Conservation (phyloP, 2,113 vertebrate species). For the Anguilla japonica region DNA sequence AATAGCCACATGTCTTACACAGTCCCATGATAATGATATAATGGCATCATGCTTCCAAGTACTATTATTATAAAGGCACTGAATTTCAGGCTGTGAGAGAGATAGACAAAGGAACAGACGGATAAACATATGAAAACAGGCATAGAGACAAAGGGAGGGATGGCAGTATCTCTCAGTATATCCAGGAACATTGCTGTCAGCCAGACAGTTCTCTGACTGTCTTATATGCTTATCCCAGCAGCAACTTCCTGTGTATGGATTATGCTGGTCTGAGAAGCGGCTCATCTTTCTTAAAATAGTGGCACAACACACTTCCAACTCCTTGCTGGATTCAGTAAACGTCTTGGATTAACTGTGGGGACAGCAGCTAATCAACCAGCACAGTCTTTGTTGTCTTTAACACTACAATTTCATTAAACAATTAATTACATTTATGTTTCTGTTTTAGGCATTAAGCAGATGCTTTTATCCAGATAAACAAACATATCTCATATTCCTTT, state of each 20-base stretch:
- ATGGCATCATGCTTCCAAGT: no score
- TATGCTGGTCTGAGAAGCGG: not conserved
- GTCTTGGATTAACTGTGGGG: not conserved
- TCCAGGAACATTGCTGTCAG: constrained; percentile 6
- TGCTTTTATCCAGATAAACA: no score
- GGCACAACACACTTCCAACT: not conserved
- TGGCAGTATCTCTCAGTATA: not conserved
- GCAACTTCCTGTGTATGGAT: not conserved
- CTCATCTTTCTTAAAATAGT: not conserved
- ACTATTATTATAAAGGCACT: no score
- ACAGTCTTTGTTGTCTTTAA: not conserved
- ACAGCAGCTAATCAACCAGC: not conserved
- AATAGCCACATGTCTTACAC: no score
- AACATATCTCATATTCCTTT: no score
- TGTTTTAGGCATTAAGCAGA: no score
- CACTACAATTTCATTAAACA: not conserved
- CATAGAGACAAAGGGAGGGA: not conserved
- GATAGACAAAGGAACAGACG: not conserved
- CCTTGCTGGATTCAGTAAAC: not conserved
- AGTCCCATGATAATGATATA: no score
- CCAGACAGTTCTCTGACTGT: not conserved
- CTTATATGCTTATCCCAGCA: not conserved
- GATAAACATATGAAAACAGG: not conserved
- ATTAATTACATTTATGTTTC: no score
- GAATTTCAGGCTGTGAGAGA: not conserved